phyloP scores from a whole-genome alignment of 2,888 invertebrate genomes.

The Crepidodera aurea region DNA sequence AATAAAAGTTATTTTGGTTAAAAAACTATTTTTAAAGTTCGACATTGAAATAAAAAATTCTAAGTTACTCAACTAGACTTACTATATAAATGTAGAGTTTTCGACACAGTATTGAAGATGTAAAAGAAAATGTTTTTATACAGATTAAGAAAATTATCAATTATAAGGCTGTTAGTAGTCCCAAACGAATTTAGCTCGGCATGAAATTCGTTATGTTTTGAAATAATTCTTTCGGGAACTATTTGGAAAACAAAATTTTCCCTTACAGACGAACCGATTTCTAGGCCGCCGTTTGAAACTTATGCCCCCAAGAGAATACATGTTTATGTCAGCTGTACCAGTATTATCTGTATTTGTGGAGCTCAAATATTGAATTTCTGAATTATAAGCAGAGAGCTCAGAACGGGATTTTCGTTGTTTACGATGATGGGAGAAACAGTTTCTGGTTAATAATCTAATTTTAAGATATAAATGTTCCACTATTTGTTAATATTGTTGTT shows the following conservation, averaged over 20 bases:
- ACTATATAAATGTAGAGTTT: no score
- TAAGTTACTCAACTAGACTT: no score
- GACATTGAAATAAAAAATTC: no score
- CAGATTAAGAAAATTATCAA: no score
- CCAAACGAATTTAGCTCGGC: no score
- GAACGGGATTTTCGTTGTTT: constrained; percentile 12
- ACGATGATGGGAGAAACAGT: not conserved
- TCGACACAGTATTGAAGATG: no score
- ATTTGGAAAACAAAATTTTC: constrained; percentile 1
- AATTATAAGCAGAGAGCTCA: constrained; percentile 8
- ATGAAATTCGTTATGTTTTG: no score
- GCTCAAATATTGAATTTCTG: constrained; percentile 17
- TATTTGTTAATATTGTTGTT: constrained; percentile 23
- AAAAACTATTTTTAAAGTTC: no score
- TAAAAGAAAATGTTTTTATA: no score
- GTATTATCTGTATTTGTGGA: constrained; percentile 7
- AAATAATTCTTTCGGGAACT: no score
- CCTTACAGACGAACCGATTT: not conserved
- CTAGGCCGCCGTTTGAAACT: constrained; percentile 6
- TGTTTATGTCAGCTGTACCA: constrained; percentile 15
- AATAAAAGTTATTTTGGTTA: no score
- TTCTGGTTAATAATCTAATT: constrained; percentile 23
- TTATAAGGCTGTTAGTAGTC: no score
- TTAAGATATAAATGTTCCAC: constrained; percentile 23
- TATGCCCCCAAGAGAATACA: constrained; percentile 7